These are phyloP conservation scores for Cydia strobilella DNA, from an alignment of 1,140 invertebrate species.

Conservation along the genomic window DNA sequence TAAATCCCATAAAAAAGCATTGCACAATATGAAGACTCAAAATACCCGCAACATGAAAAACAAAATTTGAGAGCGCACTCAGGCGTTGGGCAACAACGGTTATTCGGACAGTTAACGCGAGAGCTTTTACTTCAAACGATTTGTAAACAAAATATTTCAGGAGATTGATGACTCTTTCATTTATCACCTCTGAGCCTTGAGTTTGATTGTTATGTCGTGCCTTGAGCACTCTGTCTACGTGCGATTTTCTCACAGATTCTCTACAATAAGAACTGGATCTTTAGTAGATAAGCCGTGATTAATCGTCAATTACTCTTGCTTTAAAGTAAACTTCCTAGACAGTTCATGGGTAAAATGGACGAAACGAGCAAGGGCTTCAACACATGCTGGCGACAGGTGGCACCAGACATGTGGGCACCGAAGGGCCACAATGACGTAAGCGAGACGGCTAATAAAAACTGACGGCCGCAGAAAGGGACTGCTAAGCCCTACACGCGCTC, in stretches of 20 bases:
- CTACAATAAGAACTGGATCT: not conserved
- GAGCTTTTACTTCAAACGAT: slow-evolving; percentile 55
- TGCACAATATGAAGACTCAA: slow-evolving; percentile 54
- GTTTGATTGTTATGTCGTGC: slow-evolving; percentile 21
- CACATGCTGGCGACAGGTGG: slow-evolving; percentile 66
- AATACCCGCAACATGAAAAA: slow-evolving; percentile 43
- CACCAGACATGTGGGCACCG: slow-evolving; percentile 62
- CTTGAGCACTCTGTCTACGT: slow-evolving; percentile 1
- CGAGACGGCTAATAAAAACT: slow-evolving; percentile 48
- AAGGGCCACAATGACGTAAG: slow-evolving; percentile 66
- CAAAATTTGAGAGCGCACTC: slow-evolving; percentile 35
- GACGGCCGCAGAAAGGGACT: slow-evolving; percentile 53
- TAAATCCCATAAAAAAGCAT: slow-evolving; percentile 54
- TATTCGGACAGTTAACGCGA: slow-evolving; percentile 42
- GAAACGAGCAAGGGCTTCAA: slow-evolving; percentile 37
- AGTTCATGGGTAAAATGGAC: slow-evolving; percentile 48
- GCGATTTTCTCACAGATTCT: too few relatives aligned
- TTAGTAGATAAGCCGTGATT: slow-evolving; percentile 12
- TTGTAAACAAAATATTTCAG: slow-evolving; percentile 44
- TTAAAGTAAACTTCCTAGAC: slow-evolving; percentile 50
- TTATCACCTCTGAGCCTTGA: slow-evolving; percentile 12
- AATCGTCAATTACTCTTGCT: slow-evolving; percentile 40
- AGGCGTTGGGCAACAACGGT: slow-evolving; percentile 38
- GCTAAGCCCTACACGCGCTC: slow-evolving; percentile 41
- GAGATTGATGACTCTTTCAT: slow-evolving; percentile 30